Evolutionary conservation across 2,113 vertebrate genomes (phyloP).

Genomic region (Chinchilla lanigera): DNA sequence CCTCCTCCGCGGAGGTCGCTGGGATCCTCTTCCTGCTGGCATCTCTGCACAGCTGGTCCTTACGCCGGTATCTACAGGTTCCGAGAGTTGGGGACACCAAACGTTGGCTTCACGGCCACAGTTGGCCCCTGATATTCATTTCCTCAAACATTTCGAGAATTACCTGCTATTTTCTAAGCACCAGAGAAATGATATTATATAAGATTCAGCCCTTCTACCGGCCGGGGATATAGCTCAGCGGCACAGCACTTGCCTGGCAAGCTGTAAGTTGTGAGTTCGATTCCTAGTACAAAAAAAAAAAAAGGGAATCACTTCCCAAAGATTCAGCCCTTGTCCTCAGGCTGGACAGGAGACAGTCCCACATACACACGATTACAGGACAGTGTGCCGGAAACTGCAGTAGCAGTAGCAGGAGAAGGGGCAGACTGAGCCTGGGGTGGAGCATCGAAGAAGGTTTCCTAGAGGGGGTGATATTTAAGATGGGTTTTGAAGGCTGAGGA

Average conservation of each 20-base stretch:
- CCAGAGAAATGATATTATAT: neutral
- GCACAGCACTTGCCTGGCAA: too few species aligned
- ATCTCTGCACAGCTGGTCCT: neutral
- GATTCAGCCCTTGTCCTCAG: neutral
- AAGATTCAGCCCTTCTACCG: neutral
- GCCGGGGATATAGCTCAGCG: too few species aligned
- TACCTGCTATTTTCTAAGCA: neutral
- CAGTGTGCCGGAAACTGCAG: neutral
- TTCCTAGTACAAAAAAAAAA: too few species aligned
- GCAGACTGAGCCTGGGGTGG: neutral
- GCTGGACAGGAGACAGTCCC: neutral
- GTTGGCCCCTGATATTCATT: neutral
- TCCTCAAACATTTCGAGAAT: neutral
- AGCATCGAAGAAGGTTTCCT: neutral
- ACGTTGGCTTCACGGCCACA: neutral
- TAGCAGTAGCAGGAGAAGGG: neutral
- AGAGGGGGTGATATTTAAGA: neutral
- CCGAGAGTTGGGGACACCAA: neutral
- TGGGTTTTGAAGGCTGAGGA: neutral
- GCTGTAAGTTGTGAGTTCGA: too few species aligned
- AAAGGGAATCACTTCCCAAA: neutral
- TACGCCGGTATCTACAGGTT: neutral
- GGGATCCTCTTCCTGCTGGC: neutral
- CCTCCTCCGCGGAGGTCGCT: accelerated
- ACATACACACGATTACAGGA: neutral